These are phyloP conservation scores for Phenganax subtilis DNA, from an alignment of 92 coral and sea anemone genomes.

Conservation along the genomic window DNA sequence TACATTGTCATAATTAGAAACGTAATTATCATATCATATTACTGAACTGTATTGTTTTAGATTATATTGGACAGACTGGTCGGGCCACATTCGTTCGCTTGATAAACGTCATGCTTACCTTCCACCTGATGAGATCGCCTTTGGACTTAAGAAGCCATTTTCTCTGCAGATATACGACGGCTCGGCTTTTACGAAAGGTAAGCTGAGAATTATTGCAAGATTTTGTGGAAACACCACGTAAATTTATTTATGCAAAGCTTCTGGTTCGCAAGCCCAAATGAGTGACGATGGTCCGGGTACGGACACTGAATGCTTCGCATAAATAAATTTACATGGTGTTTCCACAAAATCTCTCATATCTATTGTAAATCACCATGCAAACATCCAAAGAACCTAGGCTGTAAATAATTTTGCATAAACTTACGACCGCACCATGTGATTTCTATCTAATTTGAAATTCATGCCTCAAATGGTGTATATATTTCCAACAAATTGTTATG, in stretches of 20 bases:
- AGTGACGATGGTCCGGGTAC: too few species aligned
- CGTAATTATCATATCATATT: neutral
- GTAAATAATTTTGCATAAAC: too few species aligned
- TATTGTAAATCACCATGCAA: too few species aligned
- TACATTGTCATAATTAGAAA: too few species aligned
- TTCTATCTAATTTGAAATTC: neutral
- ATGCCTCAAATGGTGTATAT: neutral
- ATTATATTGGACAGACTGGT: conserved; percentile 93
- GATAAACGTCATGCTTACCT: conserved; percentile 63
- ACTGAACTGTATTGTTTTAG: conserved; percentile 25
- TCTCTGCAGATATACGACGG: conserved; percentile 52
- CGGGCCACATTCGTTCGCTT: conserved; percentile 58
- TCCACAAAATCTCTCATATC: too few species aligned
- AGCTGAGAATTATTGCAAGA: neutral
- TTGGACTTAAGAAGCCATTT: conserved; percentile 58
- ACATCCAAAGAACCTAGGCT: too few species aligned
- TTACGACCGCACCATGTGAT: neutral
- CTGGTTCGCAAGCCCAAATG: too few species aligned
- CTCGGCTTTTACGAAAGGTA: conserved; percentile 40
- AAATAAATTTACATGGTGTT: too few species aligned
- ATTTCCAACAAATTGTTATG: neutral
- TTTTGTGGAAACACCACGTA: too few species aligned
- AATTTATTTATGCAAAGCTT: too few species aligned
- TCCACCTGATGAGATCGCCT: conserved; percentile 38
- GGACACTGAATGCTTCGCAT: too few species aligned